These are phyloP conservation scores for Chamaetylas fuelleborni DNA, from an alignment of 2,113 vertebrate genomes.

Conservation along the genomic window DNA sequence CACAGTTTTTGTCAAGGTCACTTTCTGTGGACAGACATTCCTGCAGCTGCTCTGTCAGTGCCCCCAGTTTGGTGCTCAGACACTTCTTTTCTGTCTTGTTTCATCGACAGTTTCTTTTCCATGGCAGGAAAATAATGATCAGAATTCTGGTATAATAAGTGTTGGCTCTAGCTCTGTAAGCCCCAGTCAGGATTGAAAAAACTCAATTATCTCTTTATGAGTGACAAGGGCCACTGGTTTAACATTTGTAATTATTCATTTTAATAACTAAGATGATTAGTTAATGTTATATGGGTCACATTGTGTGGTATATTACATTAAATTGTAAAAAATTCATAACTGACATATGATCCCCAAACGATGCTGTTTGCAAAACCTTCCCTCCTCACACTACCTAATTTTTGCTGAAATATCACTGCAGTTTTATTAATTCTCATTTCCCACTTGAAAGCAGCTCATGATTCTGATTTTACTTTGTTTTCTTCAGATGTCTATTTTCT, in stretches of 20 bases:
- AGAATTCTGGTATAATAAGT: background rate
- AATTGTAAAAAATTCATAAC: background rate
- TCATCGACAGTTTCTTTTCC: background rate
- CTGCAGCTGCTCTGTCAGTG: background rate
- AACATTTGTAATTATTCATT: conserved; percentile 46
- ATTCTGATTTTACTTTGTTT: background rate
- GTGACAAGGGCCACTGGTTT: conserved; percentile 3
- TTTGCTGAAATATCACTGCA: background rate
- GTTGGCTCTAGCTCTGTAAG: background rate
- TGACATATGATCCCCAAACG: background rate
- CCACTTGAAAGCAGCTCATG: background rate
- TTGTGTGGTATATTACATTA: background rate
- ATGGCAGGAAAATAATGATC: background rate
- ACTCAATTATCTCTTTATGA: background rate
- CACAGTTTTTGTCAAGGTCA: background rate
- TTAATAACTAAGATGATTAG: conserved; percentile 35
- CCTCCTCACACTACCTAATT: background rate
- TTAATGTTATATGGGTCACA: background rate
- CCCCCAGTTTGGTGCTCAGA: background rate
- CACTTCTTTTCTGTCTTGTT: background rate
- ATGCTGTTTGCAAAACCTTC: background rate
- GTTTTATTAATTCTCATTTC: background rate
- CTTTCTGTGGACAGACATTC: background rate
- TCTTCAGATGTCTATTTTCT: background rate
- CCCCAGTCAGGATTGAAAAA: background rate